These are phyloP conservation scores for Zaprionus kolodkinae DNA, from an alignment of 1,140 invertebrate genomes.

Conservation along the genomic window DNA sequence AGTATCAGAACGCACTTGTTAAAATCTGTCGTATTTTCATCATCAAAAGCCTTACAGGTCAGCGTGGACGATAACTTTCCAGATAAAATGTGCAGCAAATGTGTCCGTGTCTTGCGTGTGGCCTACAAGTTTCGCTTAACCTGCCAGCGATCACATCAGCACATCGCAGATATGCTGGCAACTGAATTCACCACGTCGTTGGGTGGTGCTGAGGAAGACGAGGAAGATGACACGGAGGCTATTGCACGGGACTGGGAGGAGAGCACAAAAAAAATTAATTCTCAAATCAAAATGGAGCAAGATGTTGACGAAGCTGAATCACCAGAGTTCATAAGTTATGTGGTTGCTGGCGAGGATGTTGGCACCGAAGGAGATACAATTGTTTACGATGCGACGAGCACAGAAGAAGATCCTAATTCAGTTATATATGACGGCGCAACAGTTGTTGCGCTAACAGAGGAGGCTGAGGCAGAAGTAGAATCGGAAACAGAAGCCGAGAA, in stretches of 20 bases:
- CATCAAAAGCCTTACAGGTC: conserved; percentile 35
- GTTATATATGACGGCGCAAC: conserved; percentile 41
- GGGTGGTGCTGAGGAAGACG: conserved; percentile 19
- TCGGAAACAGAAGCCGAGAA: conserved; percentile 47
- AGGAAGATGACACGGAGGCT: conserved; percentile 39
- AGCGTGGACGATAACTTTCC: conserved; percentile 69
- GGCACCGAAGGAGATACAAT: conserved; percentile 34
- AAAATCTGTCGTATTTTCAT: not conserved
- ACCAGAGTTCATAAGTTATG: conserved; percentile 36
- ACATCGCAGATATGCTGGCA: conserved; percentile 62
- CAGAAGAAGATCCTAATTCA: conserved; percentile 36
- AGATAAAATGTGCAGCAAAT: conserved; percentile 73
- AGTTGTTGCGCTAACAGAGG: conserved; percentile 20
- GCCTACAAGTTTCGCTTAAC: conserved; percentile 70
- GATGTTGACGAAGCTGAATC: conserved; percentile 9
- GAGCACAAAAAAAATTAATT: conserved; percentile 38
- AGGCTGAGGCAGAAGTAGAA: conserved; percentile 10
- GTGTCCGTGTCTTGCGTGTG: conserved; percentile 49
- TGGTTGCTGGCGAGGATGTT: conserved; percentile 22
- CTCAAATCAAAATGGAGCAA: conserved; percentile 47
- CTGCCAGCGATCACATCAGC: conserved; percentile 72
- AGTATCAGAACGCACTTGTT: conserved; percentile 4
- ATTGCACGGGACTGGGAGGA: conserved; percentile 54
- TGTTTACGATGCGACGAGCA: conserved; percentile 36
- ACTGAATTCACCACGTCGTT: conserved; percentile 32